These are phyloP conservation scores for Noctua pronuba DNA, from an alignment of 2,888 invertebrate species.

Conservation along the genomic window DNA sequence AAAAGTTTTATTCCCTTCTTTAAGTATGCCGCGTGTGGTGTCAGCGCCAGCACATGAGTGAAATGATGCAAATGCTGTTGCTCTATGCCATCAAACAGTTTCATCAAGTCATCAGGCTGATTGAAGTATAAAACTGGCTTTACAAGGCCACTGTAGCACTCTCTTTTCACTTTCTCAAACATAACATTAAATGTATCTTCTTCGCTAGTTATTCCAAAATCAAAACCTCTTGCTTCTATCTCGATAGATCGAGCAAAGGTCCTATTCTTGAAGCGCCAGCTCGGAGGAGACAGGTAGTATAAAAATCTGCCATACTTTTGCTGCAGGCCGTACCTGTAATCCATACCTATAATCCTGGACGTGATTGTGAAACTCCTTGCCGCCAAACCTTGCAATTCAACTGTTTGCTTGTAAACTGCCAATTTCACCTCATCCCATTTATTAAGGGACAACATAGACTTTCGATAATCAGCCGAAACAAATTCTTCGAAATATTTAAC, in stretches of 20 bases:
- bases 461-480: conserved; percentile 91
- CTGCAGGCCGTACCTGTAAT: conserved; percentile 91
- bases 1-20: conserved; percentile 85
- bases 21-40: conserved; percentile 88
- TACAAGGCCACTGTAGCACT: conserved; percentile 81
- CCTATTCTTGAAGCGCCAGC: conserved; percentile 90
- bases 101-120: conserved; percentile 88
- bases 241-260: conserved; percentile 85
- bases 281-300: conserved; percentile 92
- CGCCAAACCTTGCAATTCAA: conserved; percentile 85
- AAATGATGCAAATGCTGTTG: conserved; percentile 92
- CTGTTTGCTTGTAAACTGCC: conserved; percentile 82
- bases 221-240: conserved; percentile 86
- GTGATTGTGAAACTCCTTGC: conserved; percentile 78
- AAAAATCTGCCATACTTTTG: conserved; percentile 93
- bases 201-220: conserved; percentile 79
- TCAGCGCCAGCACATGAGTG: conserved; percentile 90
- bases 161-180: conserved; percentile 86
- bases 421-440: conserved; percentile 86
- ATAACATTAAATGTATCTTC: conserved; percentile 83
- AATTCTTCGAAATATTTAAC: conserved; percentile 91
- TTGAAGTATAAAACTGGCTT: conserved; percentile 90
- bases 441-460: conserved; percentile 89
- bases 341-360: conserved; percentile 90
- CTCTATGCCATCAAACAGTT: conserved; percentile 91